Percentiles rank a stretch among this genome's conserved stretches.
Evolutionary conservation across 2,113 vertebrate species (phyloP).

Genomic region (Amphiprion ocellaris): DNA sequence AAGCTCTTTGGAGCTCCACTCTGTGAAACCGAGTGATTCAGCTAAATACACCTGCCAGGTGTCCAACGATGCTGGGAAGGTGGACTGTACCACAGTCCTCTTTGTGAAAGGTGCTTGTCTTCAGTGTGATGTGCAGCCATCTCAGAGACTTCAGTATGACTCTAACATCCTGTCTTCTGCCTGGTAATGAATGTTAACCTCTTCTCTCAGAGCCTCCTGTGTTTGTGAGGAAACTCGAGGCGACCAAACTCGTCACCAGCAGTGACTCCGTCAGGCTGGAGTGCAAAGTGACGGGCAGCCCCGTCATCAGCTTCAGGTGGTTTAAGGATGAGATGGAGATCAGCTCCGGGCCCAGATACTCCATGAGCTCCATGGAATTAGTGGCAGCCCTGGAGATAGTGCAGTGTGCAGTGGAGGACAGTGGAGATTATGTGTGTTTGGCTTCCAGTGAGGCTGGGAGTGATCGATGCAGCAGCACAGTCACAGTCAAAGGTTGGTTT

Average conservation of each 20-base stretch:
- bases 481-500: conserved; percentile 95
- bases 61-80: conserved; percentile 92
- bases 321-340: conserved; percentile 93
- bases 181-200: conserved; percentile 58
- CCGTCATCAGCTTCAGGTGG: conserved; percentile 93
- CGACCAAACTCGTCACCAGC: conserved; percentile 88
- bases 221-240: conserved; percentile 92
- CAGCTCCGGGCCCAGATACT: conserved; percentile 86
- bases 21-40: conserved; percentile 91
- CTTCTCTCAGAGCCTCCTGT: conserved; percentile 92
- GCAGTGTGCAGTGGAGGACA: conserved; percentile 86
- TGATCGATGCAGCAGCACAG: conserved; percentile 90
- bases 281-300: conserved; percentile 94
- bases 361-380: conserved; percentile 84
- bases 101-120: conserved; percentile 95
- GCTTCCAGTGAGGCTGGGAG: conserved; percentile 95
- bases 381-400: conserved; percentile 86
- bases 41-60: conserved; percentile 94
- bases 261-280: conserved; percentile 86
- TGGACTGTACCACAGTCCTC: conserved; percentile 89
- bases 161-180: conserved; percentile 37
- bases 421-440: conserved; percentile 93
- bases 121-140: conserved; percentile 56
- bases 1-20: conserved; percentile 92
- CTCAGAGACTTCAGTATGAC: conserved; percentile 5